Conservation (phyloP, 2,888 invertebrate species). For the Agrochola macilenta region DNA sequence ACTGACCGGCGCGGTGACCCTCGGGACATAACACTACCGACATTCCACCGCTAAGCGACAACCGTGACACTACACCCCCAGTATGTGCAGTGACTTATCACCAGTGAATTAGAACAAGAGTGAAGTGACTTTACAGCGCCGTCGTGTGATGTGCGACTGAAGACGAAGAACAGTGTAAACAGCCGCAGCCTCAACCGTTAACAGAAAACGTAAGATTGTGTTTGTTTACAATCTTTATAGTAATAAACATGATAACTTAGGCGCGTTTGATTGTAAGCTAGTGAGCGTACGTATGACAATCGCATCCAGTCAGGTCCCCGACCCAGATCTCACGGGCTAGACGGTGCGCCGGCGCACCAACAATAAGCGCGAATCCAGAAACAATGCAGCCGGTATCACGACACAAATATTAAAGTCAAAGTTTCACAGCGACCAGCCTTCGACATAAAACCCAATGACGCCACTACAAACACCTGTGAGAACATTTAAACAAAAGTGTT, state of each 20-base stretch:
- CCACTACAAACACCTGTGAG: conserved; percentile 87
- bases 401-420: conserved; percentile 85
- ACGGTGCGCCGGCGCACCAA: conserved; percentile 74
- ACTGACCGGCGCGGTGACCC: conserved; percentile 79
- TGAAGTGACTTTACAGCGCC: conserved; percentile 83
- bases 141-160: conserved; percentile 87
- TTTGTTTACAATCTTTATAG: conserved; percentile 74
- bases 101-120: conserved; percentile 78
- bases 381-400: conserved; percentile 86
- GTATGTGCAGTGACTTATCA: conserved; percentile 86
- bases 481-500: conserved; percentile 86
- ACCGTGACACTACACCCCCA: conserved; percentile 77
- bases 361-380: conserved; percentile 81
- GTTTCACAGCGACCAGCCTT: conserved; percentile 88
- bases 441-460: conserved; percentile 87
- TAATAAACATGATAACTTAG: conserved; percentile 55
- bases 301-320: conserved; percentile 80
- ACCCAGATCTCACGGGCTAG: conserved; percentile 88
- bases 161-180: conserved; percentile 80
- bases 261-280: conserved; percentile 63
- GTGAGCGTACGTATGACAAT: conserved; percentile 69
- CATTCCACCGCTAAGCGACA: conserved; percentile 74
- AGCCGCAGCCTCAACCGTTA: conserved; percentile 89
- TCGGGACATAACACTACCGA: conserved; percentile 75
- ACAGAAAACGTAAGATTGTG: conserved; percentile 87